Evolutionary conservation across 2,113 vertebrate species (phyloP).

Genomic region (Semnopithecus entellus): DNA sequence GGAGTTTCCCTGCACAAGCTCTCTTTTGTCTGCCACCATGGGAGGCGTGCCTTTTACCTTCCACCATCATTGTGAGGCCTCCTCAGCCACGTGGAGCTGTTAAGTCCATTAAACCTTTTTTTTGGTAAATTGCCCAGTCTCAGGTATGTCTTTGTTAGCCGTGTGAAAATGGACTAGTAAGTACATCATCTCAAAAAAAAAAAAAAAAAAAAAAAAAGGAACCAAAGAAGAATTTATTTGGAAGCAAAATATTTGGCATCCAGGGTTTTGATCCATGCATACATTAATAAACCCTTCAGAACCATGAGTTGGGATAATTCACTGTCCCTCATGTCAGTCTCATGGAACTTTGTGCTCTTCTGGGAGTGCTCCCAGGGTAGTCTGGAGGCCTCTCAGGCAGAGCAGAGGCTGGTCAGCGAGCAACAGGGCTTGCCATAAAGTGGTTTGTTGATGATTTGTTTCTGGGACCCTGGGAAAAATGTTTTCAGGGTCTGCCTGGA

Average conservation of each 20-base stretch:
- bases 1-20: too few species aligned
- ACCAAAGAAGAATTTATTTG: background rate
- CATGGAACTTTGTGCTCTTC: background rate
- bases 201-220: too few species aligned
- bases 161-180: too few species aligned
- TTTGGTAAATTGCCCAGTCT: too few species aligned
- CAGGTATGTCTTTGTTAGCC: too few species aligned
- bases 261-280: background rate
- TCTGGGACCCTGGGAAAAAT: background rate
- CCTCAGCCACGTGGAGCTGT: too few species aligned
- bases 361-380: background rate
- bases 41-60: too few species aligned
- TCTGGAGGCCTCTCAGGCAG: background rate
- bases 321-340: background rate
- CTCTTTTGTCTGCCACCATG: too few species aligned
- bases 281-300: background rate
- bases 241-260: slow-evolving; percentile 5
- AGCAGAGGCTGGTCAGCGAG: background rate
- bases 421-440: background rate
- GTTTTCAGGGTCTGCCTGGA: background rate
- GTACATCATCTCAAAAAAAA: too few species aligned
- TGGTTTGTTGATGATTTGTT: background rate
- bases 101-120: too few species aligned
- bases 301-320: background rate
- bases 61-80: too few species aligned